Evolutionary conservation across 2,888 invertebrate species (phyloP), one percentile per base, ranked within the genome.

Genomic region (Notocelia uddmanniana): DNA sequence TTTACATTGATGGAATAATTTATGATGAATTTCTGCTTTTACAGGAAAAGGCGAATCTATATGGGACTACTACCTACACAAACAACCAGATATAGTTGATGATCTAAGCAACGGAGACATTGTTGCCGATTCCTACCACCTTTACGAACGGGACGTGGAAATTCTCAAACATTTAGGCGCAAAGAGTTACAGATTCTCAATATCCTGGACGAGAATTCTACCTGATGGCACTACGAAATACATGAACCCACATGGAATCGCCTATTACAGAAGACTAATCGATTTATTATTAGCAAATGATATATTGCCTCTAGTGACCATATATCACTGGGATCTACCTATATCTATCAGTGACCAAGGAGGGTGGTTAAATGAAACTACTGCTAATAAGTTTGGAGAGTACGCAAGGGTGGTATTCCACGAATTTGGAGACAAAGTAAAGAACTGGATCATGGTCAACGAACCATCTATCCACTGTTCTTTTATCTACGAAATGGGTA

Each of bases 381-480:
- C 87, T 11, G 81, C 79, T 0, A 79, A 85, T n/a, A 83, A 81
- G 78, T 89, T 85, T 74, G 83, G 75, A 23, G 85, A 89, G 31
- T 92, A 88, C 73, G 90, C 91, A 1, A 77, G 83, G 52, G 66
- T 87, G 1, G 78, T 94, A 31, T 91, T 94, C 74, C 86, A 88
- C 55, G 84, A 92, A 78, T 94, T 93, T 73, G 95, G 95, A 0
- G 92, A 94, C 74, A 90, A 94, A 73, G 94, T 95, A 0, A 94
- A 91, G 79, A 80, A 91, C 55, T 96, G 96, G 96, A 94, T 95
- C 0, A 96, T 96, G 0, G 89, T 96, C 57, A 96, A 96, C 80
- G 96, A 96, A 77, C 96, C 96, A 0, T 85, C 81, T 70, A 76
- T 86, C 21, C 84, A 87, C 69, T 89, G 90, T 73, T 57, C 52